Evolutionary conservation across 2,113 vertebrate genomes (phyloP), one percentile per base, ranked within the genome.

Genomic region (Pseudonaja textilis): DNA sequence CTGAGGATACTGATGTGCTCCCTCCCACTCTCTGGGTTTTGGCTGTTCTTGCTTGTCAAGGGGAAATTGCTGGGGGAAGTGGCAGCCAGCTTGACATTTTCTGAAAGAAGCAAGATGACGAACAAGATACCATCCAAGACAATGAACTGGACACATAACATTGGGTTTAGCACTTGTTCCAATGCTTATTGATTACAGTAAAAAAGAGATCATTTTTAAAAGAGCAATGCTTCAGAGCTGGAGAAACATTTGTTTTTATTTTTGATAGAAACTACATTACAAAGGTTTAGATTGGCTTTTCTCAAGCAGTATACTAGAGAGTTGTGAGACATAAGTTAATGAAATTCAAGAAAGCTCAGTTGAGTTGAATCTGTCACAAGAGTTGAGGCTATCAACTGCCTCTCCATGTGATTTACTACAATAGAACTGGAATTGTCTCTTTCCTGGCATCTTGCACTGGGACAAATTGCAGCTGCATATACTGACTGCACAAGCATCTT

Each of bases 61-160:
- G 90, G 92, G 89, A 92, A 56, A 89, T 23, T 89, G 61, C 2
- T 81, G n/a, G 88, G 42, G 74, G 74, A 42, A 57, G 56, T 50
- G 88, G 92, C 92, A 93, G 64, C 55, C 54, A 56, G 95, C 94
- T 91, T 85, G 1, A 25, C 42, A 93, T 93, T 90, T 90, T 74
- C 74, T 0, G 0, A 55, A 59, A 92, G 22, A 39, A 47, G 81
- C 90, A 89, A 90, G 88, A 59, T 50, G 69, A 47, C 29, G 12
- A 56, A 3, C n/a, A 59, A n/a, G 69, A 52, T 1, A 1, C 0
- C 90, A 3, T 94, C 59, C 23, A 42, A 8, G 57, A 0, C 55
- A 3, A 26, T 20, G 50, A n/a, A 59, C 69, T 93, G 55, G 88
- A n/a, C 47, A 39, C 11, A 91, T 50, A 39, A 39, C 56, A 92